Evolutionary conservation across 1,140 invertebrate genomes (phyloP), one percentile per base, ranked within the genome.

Genomic region (Apis laboriosa): DNA sequence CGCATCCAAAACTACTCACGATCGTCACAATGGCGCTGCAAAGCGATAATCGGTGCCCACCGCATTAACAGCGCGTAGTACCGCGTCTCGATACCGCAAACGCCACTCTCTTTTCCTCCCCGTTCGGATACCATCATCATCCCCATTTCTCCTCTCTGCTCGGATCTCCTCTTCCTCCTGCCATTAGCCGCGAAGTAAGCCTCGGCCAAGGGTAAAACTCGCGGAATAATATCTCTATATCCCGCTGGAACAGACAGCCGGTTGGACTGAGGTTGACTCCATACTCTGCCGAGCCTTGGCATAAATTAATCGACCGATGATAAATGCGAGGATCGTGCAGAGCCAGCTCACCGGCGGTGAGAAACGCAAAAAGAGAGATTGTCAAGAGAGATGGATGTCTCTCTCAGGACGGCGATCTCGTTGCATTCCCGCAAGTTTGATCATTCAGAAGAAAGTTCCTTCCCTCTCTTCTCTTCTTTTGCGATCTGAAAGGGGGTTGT

Each of bases 241-340:
- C 74, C 64, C 61, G 9, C 9, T 61, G 79, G 66, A 77, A 77
- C 56, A 64, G 34, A 24, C 66, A 53, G 63, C 24, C 28, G 71
- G 55, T 9, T 64, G 72, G 63, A 81, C 64, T 24, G 24, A 24
- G 24, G 24, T 53, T 73, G 71, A 71, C 77, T 84, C 77, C 56
- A 11, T 11, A 68, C 53, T 61, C 34, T 15, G 5, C 73, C 63
- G 68, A 86, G 84, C 84, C 90, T 88, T 87, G 71, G 89, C 88
- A 87, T 89, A 86, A 91, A 91, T 91, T 90, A 91, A 90, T 90
- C 86, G 90, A 90, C 86, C 80, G 78, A 91, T 91, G 89, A 91
- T 90, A 90, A 91, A 91, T 91, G 83, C 83, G 84, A 85, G 86
- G 83, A 79, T 82, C 85, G 78, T 66, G 79, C 70, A 76, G 58